Base-by-base conservation (phyloP, 2,888 invertebrate species). In the Mystacides longicornis region DNA sequence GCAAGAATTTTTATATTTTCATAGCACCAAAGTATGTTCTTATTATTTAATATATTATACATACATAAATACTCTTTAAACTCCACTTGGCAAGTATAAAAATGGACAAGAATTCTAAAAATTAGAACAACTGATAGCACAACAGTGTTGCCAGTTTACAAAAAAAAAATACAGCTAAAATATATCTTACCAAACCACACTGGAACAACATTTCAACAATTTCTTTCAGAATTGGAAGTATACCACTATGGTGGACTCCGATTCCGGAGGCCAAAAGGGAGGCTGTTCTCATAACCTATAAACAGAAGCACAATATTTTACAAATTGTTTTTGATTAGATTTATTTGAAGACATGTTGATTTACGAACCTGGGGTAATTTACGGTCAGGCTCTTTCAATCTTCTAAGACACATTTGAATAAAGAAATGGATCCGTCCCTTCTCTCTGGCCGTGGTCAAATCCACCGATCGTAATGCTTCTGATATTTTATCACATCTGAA, bases 131-230 rank as follows among this genome's bases (percentile, higher is more conserved):
- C n/a, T n/a, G n/a, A n/a, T n/a, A n/a, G n/a, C n/a, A n/a, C n/a
- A n/a, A n/a, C n/a, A n/a, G n/a, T n/a, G n/a, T n/a, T n/a, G n/a
- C n/a, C n/a, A n/a, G n/a, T n/a, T n/a, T n/a, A n/a, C n/a, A n/a
- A n/a, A n/a, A n/a, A n/a, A n/a, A n/a, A n/a, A n/a, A n/a, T n/a
- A n/a, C n/a, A n/a, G n/a, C n/a, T n/a, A n/a, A n/a, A n/a, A n/a
- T n/a, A 21, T 33, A 45, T 94, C 94, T 97, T 33, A 99, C 94
- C 60, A 89, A 82, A 4, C 97, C 95, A 62, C 83, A 82, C 67
- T 95, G 93, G 68, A 99, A 99, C 14, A 98, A 77, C 82, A 98
- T 88, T 73, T 99, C 99, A 0, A 99, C 97, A 51, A 98, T 93
- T 79, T 99, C 99, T 68, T 98, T 99, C n/a, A 99, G 80, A 64